A percentile compares a stretch with the other conserved stretches of the same genome.
Conservation (phyloP, 2,888 invertebrate species). For the Julus scandinavius region DNA sequence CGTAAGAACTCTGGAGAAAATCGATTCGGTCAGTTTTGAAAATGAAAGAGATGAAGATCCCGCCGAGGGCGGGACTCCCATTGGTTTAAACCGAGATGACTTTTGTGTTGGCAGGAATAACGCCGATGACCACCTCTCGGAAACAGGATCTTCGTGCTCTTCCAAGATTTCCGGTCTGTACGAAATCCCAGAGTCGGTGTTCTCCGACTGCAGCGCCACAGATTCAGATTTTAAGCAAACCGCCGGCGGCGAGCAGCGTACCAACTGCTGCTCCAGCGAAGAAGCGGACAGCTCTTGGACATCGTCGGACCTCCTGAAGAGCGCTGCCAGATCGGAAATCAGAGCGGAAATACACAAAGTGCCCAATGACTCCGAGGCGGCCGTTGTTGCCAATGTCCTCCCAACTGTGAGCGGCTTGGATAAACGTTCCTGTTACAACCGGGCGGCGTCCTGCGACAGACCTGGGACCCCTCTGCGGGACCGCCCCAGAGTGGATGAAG, state of each 20-base stretch:
- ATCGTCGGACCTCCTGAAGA: conserved; percentile 15
- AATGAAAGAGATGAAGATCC: conserved; percentile 52
- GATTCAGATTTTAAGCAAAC: not conserved
- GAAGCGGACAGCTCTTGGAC: conserved; percentile 55
- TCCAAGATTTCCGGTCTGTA: conserved; percentile 40
- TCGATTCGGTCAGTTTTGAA: conserved; percentile 56
- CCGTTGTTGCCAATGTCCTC: not conserved
- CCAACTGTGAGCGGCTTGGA: not conserved
- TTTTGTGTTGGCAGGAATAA: conserved; percentile 37
- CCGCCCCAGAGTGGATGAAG: too few relatives aligned
- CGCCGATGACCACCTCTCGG: conserved; percentile 40
- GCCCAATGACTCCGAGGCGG: not conserved
- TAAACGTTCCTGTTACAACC: not conserved
- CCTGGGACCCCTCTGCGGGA: not conserved
- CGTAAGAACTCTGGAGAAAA: conserved; percentile 52
- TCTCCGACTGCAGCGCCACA: conserved; percentile 55
- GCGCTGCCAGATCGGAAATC: conserved; percentile 39
- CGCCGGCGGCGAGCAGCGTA: not conserved
- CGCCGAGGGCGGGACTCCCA: not conserved
- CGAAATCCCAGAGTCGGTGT: not conserved
- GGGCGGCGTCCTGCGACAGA: not conserved
- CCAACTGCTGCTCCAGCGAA: conserved; percentile 47
- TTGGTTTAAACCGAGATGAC: not conserved
- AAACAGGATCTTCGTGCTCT: conserved; percentile 37
- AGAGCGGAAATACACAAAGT: conserved; percentile 52